A percentile compares a stretch with the other conserved stretches of the same genome.
phyloP scores from a whole-genome alignment of 1,140 invertebrate genomes.

The Matsumurasca onukii region DNA sequence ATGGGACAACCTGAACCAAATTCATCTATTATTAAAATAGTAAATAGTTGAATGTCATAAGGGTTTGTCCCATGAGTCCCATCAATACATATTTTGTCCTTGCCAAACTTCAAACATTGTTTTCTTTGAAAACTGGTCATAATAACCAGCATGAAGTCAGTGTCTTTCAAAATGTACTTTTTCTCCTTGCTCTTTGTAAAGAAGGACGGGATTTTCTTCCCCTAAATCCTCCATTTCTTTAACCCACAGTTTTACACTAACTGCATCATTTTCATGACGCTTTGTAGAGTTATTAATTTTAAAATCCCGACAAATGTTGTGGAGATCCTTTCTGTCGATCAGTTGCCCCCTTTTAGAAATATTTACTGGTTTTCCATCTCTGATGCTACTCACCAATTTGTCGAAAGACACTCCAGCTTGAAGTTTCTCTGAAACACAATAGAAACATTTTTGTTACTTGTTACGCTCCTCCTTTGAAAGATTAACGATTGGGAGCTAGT shows the following conservation, averaged over 20 bases:
- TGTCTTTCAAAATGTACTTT: too few species aligned
- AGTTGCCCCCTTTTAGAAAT: neutral
- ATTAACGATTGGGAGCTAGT: too few species aligned
- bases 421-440: conserved; percentile 12
- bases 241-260: neutral
- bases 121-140: conserved; percentile 29
- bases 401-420: neutral
- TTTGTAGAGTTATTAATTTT: neutral
- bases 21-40: neutral
- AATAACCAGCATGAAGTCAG: conserved; percentile 20
- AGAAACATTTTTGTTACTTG: too few species aligned
- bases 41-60: neutral
- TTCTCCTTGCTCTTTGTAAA: conserved; percentile 8
- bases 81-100: conserved; percentile 27
- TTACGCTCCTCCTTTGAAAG: too few species aligned
- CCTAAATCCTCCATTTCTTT: too few species aligned
- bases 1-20: too few species aligned
- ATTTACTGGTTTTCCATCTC: neutral
- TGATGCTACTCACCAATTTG: neutral
- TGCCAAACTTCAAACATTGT: conserved; percentile 6
- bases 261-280: neutral
- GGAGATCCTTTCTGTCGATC: conserved; percentile 8
- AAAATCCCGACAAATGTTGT: neutral
- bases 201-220: too few species aligned
- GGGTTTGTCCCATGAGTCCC: conserved; percentile 17